Evolutionary conservation across 2,113 vertebrate species (phyloP).

Genomic region (Pitta sordida): DNA sequence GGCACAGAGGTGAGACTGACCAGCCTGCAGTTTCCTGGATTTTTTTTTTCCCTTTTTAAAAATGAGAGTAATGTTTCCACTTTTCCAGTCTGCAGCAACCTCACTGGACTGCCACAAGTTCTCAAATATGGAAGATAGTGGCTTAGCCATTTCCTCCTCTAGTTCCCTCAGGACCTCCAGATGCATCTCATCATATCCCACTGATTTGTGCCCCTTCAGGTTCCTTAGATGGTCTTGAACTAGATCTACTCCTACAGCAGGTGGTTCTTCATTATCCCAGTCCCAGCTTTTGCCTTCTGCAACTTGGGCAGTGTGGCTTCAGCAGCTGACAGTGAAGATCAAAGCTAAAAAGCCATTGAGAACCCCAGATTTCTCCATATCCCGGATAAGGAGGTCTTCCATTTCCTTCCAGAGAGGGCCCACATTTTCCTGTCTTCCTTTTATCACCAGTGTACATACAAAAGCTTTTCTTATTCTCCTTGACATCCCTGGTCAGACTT

Average conservation of each 20-base stretch:
- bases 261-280: neutral
- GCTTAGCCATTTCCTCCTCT: neutral
- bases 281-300: neutral
- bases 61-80: no score
- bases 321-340: neutral
- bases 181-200: neutral
- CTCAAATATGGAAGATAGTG: no score
- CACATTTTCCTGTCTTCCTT: neutral
- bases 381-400: neutral
- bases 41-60: no score
- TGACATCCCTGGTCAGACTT: neutral
- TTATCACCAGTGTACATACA: neutral
- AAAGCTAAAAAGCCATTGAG: neutral
- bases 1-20: no score
- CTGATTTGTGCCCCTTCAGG: neutral
- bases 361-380: neutral
- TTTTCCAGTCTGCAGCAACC: no score
- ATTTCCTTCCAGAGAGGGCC: neutral
- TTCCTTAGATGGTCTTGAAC: neutral
- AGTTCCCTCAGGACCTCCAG: neutral
- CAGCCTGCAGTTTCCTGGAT: no score
- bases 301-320: neutral
- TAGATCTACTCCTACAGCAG: neutral
- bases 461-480: neutral
- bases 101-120: no score